Evolutionary conservation across 2,113 vertebrate species (phyloP), one percentile per base, ranked within the genome.

Genomic region (Petaurus breviceps): DNA sequence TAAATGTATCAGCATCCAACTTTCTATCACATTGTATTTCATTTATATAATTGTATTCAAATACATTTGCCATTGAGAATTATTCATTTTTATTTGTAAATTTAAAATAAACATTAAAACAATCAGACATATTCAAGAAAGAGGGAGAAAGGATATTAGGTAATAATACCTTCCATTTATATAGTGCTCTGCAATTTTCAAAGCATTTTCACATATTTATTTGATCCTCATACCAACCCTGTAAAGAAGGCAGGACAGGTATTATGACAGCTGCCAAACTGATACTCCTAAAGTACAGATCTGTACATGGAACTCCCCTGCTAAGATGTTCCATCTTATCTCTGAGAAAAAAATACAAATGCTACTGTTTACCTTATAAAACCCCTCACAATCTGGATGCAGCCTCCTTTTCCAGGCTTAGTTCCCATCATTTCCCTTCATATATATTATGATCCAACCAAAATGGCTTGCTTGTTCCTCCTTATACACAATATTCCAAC

Each of bases 91-190:
- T 94, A 92, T n/a, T 95, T 91, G 43, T 77, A 4, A 92, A 68
- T 51, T 92, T 89, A 95, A 96, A 90, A 8, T 92, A 89, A 95
- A 89, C 47, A 92, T 90, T 61, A 89, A 92, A 96, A 96, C 90
- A 25, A n/a, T 94, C 25, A 95, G 31, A 22, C n/a, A 92, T 91
- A 93, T 89, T 92, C 91, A 93, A 89, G 77, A 2, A 37, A 68
- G n/a, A n/a, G 37, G 5, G 8, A 84, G n/a, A 84, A 22, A 84
- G n/a, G 37, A 22, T 84, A 84, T 43, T 84, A n/a, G n/a, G 16
- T 84, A 84, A 84, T 43, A 43, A 84, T 4, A 84, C 6, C 68
- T 84, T 84, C 68, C 37, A 84, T 43, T 43, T 84, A n/a, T 22
- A 84, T 43, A 84, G 16, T 84, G 6, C 68, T 84, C n/a, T 84